Evolutionary conservation across 2,888 invertebrate species (phyloP), one percentile per base, ranked within the genome.

Genomic region (Syrphus vitripennis): DNA sequence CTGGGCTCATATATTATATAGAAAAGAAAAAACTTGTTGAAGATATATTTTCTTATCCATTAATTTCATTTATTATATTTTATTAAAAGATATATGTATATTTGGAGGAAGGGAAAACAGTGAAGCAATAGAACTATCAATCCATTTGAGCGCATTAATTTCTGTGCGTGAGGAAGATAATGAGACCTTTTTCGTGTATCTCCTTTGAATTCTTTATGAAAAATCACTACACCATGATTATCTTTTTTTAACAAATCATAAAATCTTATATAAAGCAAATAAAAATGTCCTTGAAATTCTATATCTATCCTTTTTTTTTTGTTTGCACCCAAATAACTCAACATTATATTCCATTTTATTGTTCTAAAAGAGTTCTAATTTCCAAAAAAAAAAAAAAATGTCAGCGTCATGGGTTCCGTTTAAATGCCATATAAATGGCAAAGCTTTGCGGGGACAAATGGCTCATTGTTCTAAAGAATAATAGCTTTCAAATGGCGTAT

Each of bases 401-500:
- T 77, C 86, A 86, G 77, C 77, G 55, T 77, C 86, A 82, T 70
- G 61, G 63, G 82, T 82, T 78, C 82, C 77, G 77, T 55, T 83
- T 86, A 78, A 86, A 74, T 77, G 78, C 74, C 67, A 82, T 86
- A 86, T 86, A 86, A 86, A 82, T 86, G 77, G 59, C 86, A 78
- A 77, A 78, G 86, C 86, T 78, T 86, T 81, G 82, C 70, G 53
- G 70, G 74, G 77, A 86, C 86, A 86, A 86, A 86, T 86, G 86
- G 74, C 82, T 74, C 82, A 86, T 86, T 86, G 86, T 86, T 86
- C 82, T 69, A 42, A 78, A 70, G 86, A 82, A 86, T 86, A 86
- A 86, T 86, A 70, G 82, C 81, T 82, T 86, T 86, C 82, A 86
- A 82, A 86, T 86, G 82, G 77, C 74, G 77, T 63, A 72, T 63